These are phyloP conservation scores for Eupithecia centaureata DNA, from an alignment of 2,888 invertebrate genomes.

Conservation along the genomic window DNA sequence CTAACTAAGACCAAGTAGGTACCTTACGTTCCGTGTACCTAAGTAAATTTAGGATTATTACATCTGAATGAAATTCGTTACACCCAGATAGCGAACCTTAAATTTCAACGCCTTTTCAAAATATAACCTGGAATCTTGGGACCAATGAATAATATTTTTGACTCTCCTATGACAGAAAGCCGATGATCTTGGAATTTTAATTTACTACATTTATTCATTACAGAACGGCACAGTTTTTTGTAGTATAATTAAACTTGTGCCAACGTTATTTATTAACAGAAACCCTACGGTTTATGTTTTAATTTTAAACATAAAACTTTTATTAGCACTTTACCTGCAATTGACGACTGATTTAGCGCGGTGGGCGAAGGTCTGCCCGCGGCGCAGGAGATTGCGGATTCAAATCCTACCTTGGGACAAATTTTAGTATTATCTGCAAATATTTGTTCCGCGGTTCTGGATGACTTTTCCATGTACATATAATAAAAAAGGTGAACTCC, in stretches of 20 bases:
- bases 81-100: neutral
- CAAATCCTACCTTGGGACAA: too few species aligned
- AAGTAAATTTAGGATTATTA: neutral
- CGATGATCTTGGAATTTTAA: slow-evolving; percentile 48
- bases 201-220: slow-evolving; percentile 36
- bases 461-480: too few species aligned
- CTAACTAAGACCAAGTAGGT: too few species aligned
- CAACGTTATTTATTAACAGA: neutral
- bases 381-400: too few species aligned
- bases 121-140: slow-evolving; percentile 23
- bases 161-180: slow-evolving; percentile 36
- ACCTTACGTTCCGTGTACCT: too few species aligned
- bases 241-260: neutral
- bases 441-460: too few species aligned
- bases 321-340: neutral
- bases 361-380: too few species aligned
- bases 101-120: slow-evolving; percentile 13
- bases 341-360: too few species aligned
- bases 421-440: too few species aligned
- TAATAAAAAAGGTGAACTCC: too few species aligned
- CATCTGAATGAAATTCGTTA: neutral
- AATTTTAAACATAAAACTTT: neutral
- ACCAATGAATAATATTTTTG: slow-evolving; percentile 32
- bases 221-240: neutral
- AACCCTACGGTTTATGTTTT: neutral